Conservation (phyloP, 2,888 invertebrate species). For the Pseudococcus viburni region DNA sequence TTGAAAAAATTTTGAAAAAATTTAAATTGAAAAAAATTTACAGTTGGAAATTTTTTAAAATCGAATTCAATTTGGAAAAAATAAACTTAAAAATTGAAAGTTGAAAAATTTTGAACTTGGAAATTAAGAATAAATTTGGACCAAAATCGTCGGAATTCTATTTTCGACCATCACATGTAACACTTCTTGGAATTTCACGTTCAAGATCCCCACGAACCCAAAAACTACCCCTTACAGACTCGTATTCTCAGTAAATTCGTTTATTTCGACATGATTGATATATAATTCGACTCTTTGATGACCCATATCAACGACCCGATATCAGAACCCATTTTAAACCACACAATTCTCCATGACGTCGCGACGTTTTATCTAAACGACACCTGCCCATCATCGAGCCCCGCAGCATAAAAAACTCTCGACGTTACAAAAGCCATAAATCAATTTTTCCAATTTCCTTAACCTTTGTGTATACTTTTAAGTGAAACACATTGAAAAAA, state of each 20-base stretch:
- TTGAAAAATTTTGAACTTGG: too few species aligned
- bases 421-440: slow-evolving; percentile 7
- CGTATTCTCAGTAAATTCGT: not conserved
- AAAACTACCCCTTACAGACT: too few species aligned
- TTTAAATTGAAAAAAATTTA: too few species aligned
- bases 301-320: slow-evolving; percentile 6
- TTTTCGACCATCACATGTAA: too few species aligned
- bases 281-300: not conserved
- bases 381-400: slow-evolving; percentile 4
- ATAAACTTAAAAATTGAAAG: too few species aligned
- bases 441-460: slow-evolving; percentile 35
- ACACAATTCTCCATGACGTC: not conserved
- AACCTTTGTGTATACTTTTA: not conserved
- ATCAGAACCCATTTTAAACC: not conserved
- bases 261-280: not conserved
- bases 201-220: not conserved
- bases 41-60: too few species aligned
- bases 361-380: slow-evolving; percentile 17
- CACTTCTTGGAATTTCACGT: not conserved
- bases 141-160: too few species aligned
- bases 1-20: too few species aligned
- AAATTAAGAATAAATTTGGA: too few species aligned
- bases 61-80: too few species aligned
- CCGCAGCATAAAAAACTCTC: not conserved
- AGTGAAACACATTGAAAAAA: slow-evolving; percentile 11